phyloP scores from a whole-genome alignment of 2,888 invertebrate species.

The Cantharis rustica region DNA sequence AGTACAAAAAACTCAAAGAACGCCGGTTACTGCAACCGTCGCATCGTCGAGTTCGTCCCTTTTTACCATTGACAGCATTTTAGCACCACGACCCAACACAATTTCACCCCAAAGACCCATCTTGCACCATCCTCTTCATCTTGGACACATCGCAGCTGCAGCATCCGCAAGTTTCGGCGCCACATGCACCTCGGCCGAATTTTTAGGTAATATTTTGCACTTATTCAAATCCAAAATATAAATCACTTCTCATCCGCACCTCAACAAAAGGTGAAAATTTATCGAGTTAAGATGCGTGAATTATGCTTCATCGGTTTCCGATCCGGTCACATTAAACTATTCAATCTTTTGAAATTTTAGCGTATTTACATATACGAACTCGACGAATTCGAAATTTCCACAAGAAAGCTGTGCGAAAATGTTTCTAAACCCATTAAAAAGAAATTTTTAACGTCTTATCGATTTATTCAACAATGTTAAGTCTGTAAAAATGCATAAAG shows the following conservation, averaged over 20 bases:
- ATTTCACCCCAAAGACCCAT: constrained; percentile 60
- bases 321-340: constrained; percentile 25
- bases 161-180: constrained; percentile 67
- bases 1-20: constrained; percentile 47
- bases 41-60: constrained; percentile 60
- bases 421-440: background rate
- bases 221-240: background rate
- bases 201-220: constrained; percentile 70
- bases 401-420: background rate
- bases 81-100: constrained; percentile 71
- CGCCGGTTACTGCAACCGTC: constrained; percentile 52
- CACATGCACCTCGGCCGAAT: constrained; percentile 66
- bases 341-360: constrained; percentile 20
- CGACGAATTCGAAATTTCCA: background rate
- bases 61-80: constrained; percentile 86
- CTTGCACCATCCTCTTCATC: constrained; percentile 62
- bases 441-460: background rate
- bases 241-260: constrained; percentile 11
- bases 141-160: constrained; percentile 68
- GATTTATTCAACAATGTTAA: background rate
- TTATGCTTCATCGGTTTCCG: constrained; percentile 36
- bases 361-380: constrained; percentile 15
- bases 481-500: background rate
- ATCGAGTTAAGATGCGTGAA: constrained; percentile 42
- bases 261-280: constrained; percentile 30